Evolutionary conservation across 2,888 invertebrate genomes (phyloP), one percentile per base, ranked within the genome.

Genomic region (Cerastoderma edule): DNA sequence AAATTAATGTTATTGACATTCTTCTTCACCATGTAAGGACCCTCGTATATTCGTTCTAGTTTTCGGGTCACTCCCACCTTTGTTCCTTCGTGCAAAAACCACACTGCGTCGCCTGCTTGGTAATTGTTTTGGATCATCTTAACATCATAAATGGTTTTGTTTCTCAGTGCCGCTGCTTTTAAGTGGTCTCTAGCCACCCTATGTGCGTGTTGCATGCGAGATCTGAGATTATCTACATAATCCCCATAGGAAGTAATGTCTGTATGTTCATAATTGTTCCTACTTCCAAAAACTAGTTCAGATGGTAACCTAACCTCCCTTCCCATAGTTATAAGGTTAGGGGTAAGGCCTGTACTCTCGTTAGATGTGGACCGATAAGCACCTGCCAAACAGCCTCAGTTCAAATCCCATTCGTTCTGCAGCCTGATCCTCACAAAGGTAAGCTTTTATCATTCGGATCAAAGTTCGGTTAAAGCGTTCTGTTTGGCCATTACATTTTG

Each of bases 371-470:
- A 64, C 35, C 80, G 32, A 24, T 78, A 84, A 3, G 82, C 84
- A 16, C 69, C 75, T 3, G 82, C 70, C 1, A 83, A 30, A 35
- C 56, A 80, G 5, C 68, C 67, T 2, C 81, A 56, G 32, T 83
- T 44, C 13, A 70, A n/a, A 60, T 84, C 82, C 84, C 78, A 80
- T 16, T 78, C 76, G 16, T 46, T 33, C n/a, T 78, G 73, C n/a
- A n/a, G n/a, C n/a, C n/a, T n/a, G 48, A 8, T 75, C 75, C 0
- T 44, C 71, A 2, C 30, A n/a, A 2, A 79, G 33, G 44, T 80
- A 83, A 16, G 78, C 68, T 48, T 56, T 75, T 10, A 83, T 73
- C 83, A 83, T 81, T 10, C 63, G 24, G 0, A 74, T 10, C 10
- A 80, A 56, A 8, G 76, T 76, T 19, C 69, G 32, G 39, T 78